phyloP scores from a whole-genome alignment of 2,888 invertebrate genomes.

The Glomeris marginata region DNA sequence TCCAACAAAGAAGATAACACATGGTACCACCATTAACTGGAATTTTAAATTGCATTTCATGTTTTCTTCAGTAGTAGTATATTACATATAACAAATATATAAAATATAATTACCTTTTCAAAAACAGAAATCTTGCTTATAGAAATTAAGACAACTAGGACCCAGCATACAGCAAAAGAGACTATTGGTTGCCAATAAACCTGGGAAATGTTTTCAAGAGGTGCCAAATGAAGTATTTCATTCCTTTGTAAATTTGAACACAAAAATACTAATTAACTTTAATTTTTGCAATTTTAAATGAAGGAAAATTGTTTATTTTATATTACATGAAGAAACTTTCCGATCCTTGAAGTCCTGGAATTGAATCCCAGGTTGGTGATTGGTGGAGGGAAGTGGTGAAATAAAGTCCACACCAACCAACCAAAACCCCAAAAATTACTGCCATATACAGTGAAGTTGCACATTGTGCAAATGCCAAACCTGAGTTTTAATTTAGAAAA shows the following conservation, averaged over 20 bases:
- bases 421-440: slow-evolving; percentile 1
- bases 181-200: background rate
- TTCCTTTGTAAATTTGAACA: background rate
- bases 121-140: background rate
- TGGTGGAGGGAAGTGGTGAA: background rate
- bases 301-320: background rate
- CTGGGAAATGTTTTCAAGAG: slow-evolving; percentile 1
- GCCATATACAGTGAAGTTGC: slow-evolving; percentile 1
- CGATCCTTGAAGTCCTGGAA: background rate
- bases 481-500: too few relatives aligned
- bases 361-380: background rate
- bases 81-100: background rate
- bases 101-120: slow-evolving; percentile 1
- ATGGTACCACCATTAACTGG: background rate
- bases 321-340: background rate
- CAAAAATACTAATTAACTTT: too few relatives aligned
- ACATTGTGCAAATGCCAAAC: slow-evolving; percentile 4
- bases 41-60: background rate
- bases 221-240: background rate
- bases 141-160: background rate
- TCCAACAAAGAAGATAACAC: background rate
- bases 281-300: background rate
- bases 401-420: slow-evolving; percentile 3
- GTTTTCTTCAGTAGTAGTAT: background rate
- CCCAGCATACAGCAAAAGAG: background rate